phyloP scores from a whole-genome alignment of 1,140 invertebrate species.

The Coelopa frigida region DNA sequence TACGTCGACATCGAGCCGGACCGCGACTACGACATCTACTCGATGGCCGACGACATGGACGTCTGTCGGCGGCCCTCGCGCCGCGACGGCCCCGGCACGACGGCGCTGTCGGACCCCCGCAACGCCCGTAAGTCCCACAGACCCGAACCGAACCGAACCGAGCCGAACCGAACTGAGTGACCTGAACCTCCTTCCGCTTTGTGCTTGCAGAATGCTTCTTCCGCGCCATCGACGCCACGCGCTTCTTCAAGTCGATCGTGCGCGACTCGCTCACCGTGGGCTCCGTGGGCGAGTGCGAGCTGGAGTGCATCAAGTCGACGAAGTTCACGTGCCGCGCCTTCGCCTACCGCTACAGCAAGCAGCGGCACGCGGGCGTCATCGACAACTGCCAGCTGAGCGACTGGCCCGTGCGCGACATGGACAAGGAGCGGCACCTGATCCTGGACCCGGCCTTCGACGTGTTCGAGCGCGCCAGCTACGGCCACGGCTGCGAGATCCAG shows the following conservation, averaged over 20 bases:
- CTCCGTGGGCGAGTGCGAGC: conserved; percentile 66
- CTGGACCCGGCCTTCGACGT: conserved; percentile 60
- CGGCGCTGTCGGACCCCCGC: conserved; percentile 32
- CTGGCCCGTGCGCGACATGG: conserved; percentile 58
- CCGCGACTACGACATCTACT: conserved; percentile 71
- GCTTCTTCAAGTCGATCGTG: conserved; percentile 54
- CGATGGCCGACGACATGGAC: conserved; percentile 54
- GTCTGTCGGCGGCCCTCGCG: conserved; percentile 44
- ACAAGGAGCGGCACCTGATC: conserved; percentile 50
- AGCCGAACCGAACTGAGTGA: background rate
- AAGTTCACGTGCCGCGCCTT: conserved; percentile 70
- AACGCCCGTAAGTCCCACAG: conserved; percentile 34
- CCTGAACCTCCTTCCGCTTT: conserved; percentile 7
- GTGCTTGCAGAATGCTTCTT: conserved; percentile 66
- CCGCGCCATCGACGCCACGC: conserved; percentile 63
- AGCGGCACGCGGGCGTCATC: conserved; percentile 52
- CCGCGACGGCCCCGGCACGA: conserved; percentile 16
- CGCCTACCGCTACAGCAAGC: conserved; percentile 62
- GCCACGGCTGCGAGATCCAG: conserved; percentile 65
- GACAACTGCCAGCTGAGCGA: conserved; percentile 69
- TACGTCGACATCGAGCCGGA: conserved; percentile 66
- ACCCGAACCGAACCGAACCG: background rate
- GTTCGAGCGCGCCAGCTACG: conserved; percentile 70
- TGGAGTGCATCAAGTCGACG: conserved; percentile 58
- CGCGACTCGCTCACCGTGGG: conserved; percentile 57